Percentiles rank a stretch among this genome's conserved stretches.
Evolutionary conservation across 1,140 invertebrate genomes (phyloP).

Genomic region (Chymomyza costata): DNA sequence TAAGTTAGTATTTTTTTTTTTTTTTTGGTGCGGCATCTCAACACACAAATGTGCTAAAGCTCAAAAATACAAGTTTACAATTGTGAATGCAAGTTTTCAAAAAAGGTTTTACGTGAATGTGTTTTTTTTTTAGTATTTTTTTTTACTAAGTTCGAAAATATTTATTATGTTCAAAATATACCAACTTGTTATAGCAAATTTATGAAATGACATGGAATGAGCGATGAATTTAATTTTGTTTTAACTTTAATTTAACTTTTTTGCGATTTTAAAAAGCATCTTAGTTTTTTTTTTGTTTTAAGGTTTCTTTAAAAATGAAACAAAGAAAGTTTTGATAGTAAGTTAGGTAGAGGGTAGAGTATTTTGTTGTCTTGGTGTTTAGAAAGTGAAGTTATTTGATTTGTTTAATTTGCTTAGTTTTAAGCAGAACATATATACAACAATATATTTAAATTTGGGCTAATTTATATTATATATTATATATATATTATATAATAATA

Average conservation of each 20-base stretch:
- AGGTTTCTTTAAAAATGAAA: slow-evolving; percentile 31
- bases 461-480: slow-evolving; percentile 39
- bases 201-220: slow-evolving; percentile 61
- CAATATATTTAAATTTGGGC: slow-evolving; percentile 33
- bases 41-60: slow-evolving; percentile 68
- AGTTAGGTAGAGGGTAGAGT: slow-evolving; percentile 21
- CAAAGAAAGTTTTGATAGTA: slow-evolving; percentile 39
- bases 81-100: slow-evolving; percentile 56
- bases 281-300: slow-evolving; percentile 62
- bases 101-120: slow-evolving; percentile 58
- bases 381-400: slow-evolving; percentile 16
- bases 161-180: slow-evolving; percentile 70
- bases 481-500: slow-evolving; percentile 9
- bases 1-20: slow-evolving; percentile 20
- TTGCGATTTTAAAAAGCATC: slow-evolving; percentile 73
- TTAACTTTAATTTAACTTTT: slow-evolving; percentile 31
- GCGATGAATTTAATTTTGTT: slow-evolving; percentile 64
- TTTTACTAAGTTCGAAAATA: no score
- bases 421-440: slow-evolving; percentile 63
- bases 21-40: slow-evolving; percentile 64
- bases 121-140: slow-evolving; percentile 31
- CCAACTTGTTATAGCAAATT: slow-evolving; percentile 53
- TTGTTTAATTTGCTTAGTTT: slow-evolving; percentile 39
- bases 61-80: slow-evolving; percentile 65
- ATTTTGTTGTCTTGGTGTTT: slow-evolving; percentile 24